These are phyloP conservation scores for Phacellophora camtschatica DNA, from an alignment of 30 jellyfish, hydroid and myxozoan species.

Conservation along the genomic window DNA sequence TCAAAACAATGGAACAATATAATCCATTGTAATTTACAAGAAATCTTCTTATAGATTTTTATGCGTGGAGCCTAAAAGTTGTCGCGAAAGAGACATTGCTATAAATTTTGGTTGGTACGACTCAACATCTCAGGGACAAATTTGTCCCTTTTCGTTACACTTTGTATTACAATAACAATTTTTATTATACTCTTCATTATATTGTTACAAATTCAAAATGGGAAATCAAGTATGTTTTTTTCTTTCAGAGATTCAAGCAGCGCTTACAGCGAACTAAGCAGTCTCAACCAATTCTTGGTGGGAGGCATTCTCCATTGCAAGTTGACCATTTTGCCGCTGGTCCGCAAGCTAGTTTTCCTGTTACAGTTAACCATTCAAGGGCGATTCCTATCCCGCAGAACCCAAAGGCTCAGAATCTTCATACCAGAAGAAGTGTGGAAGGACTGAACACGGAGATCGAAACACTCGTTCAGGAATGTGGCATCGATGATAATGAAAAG, in stretches of 20 bases:
- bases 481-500: conserved; percentile 52
- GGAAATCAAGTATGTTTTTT: not conserved
- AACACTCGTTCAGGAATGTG: conserved; percentile 84
- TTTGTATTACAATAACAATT: too few relatives aligned
- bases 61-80: too few relatives aligned
- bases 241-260: conserved; percentile 81
- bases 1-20: too few relatives aligned
- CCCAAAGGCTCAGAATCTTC: conserved; percentile 84
- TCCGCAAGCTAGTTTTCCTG: conserved; percentile 54
- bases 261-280: conserved; percentile 89
- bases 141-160: too few relatives aligned
- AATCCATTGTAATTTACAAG: too few relatives aligned
- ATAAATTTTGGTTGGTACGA: too few relatives aligned
- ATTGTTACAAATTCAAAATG: not conserved
- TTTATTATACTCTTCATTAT: too few relatives aligned
- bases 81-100: too few relatives aligned
- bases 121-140: too few relatives aligned
- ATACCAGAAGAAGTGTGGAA: conserved; percentile 96
- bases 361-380: conserved; percentile 67
- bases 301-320: conserved; percentile 96
- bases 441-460: conserved; percentile 94
- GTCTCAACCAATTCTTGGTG: conserved; percentile 78
- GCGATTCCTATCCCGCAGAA: conserved; percentile 91
- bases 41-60: too few relatives aligned
- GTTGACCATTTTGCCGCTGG: conserved; percentile 95